These are phyloP conservation scores for Zosterops borbonicus DNA, from an alignment of 2,113 vertebrate genomes.

Conservation along the genomic window DNA sequence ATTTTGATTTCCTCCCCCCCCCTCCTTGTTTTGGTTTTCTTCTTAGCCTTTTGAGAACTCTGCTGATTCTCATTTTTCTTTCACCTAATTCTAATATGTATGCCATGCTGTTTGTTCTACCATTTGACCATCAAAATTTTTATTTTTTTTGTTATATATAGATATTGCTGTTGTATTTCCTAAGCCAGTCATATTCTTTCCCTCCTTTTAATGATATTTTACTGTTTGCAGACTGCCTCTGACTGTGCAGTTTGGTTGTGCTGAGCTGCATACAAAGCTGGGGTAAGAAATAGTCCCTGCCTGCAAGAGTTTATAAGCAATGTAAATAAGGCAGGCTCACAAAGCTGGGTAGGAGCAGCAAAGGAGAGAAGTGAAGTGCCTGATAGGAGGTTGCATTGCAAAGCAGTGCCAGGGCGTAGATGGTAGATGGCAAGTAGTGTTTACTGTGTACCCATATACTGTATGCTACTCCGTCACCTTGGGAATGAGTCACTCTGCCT, in stretches of 20 bases:
- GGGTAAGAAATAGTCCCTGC: background rate
- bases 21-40: background rate
- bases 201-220: background rate
- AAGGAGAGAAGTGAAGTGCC: background rate
- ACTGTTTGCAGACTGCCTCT: background rate
- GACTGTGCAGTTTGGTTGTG: background rate
- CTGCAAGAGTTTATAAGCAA: slow-evolving; percentile 4
- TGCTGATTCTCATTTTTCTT: background rate
- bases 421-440: background rate
- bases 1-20: accelerated
- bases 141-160: background rate
- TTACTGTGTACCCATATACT: background rate
- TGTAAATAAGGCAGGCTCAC: slow-evolving; percentile 12
- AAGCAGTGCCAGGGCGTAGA: background rate
- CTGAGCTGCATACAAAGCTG: slow-evolving; percentile 23
- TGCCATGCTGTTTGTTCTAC: background rate
- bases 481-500: background rate
- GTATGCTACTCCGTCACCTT: background rate
- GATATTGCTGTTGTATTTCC: background rate
- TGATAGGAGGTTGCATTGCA: background rate
- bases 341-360: background rate
- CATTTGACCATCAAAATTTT: background rate
- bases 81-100: background rate
- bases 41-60: background rate
- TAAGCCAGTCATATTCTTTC: background rate